Evolutionary conservation across 2,797 vertebrate species (phyloP).

Genomic region (Poeciliopsis turneri): DNA sequence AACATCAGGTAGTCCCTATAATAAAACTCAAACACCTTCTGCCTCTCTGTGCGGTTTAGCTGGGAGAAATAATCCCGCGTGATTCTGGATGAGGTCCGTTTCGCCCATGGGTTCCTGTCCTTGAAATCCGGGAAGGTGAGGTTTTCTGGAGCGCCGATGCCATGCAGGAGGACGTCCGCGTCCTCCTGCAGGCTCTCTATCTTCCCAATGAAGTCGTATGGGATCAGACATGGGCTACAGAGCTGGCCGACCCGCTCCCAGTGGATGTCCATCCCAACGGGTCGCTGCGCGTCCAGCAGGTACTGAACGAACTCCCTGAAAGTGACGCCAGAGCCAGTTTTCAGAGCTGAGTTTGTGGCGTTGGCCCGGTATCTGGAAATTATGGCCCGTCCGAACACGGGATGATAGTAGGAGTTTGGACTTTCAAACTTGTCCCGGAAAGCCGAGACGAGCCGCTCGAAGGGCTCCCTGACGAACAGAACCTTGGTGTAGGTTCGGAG

Average conservation of each 20-base stretch:
- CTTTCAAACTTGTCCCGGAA: constrained; percentile 96
- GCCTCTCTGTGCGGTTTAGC: constrained; percentile 87
- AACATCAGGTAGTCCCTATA: constrained; percentile 97
- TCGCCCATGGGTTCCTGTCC: constrained; percentile 88
- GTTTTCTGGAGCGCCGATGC: constrained; percentile 84
- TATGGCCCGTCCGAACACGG: constrained; percentile 91
- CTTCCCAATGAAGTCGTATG: constrained; percentile 92
- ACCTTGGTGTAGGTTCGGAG: constrained; percentile 90
- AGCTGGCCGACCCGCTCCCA: constrained; percentile 91
- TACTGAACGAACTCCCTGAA: constrained; percentile 93
- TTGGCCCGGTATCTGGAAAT: constrained; percentile 90
- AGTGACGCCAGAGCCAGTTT: constrained; percentile 87
- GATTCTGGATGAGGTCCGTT: constrained; percentile 87
- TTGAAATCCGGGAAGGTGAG: constrained; percentile 91
- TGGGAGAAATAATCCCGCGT: constrained; percentile 87
- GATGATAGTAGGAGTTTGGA: constrained; percentile 93
- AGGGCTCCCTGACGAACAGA: constrained; percentile 91
- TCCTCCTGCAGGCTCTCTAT: constrained; percentile 92
- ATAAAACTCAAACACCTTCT: constrained; percentile 90
- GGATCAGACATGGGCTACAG: constrained; percentile 90
- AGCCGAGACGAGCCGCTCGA: constrained; percentile 91
- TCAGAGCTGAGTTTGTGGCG: constrained; percentile 83
- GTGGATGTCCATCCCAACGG: constrained; percentile 95
- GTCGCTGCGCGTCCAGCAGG: constrained; percentile 89
- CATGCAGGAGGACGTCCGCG: constrained; percentile 86